Conservation (phyloP, 2,113 vertebrate genomes). For the Bolborhynchus lineola region DNA sequence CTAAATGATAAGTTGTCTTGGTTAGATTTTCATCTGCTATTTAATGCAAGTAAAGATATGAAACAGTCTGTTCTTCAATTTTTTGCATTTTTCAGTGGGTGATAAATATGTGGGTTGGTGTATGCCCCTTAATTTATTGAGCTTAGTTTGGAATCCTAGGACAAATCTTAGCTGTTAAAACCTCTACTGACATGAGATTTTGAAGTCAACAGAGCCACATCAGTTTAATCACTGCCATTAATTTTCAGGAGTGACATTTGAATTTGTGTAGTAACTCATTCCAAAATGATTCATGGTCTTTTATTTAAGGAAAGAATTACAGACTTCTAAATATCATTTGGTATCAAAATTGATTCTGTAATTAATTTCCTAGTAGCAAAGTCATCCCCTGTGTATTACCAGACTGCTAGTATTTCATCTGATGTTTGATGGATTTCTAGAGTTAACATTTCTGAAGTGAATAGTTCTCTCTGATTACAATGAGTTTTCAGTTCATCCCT, state of each 20-base stretch:
- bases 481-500: constrained; percentile 1
- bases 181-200: background rate
- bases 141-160: background rate
- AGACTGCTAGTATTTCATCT: constrained; percentile 12
- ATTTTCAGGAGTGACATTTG: background rate
- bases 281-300: background rate
- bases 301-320: constrained; percentile 46
- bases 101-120: background rate
- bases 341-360: constrained; percentile 13
- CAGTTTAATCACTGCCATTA: background rate
- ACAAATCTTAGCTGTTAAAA: background rate
- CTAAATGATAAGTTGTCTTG: background rate
- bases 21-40: background rate
- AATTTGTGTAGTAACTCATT: constrained; percentile 15
- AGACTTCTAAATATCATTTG: constrained; percentile 20
- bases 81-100: background rate
- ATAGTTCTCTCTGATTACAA: background rate
- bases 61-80: background rate
- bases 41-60: background rate
- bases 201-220: background rate
- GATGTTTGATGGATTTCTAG: constrained; percentile 36
- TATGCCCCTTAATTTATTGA: background rate
- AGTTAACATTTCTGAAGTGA: constrained; percentile 27
- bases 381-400: constrained; percentile 40
- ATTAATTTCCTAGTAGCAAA: constrained; percentile 30